Evolutionary conservation across 2,797 vertebrate genomes (phyloP).

Genomic region (Gallirallus australis): DNA sequence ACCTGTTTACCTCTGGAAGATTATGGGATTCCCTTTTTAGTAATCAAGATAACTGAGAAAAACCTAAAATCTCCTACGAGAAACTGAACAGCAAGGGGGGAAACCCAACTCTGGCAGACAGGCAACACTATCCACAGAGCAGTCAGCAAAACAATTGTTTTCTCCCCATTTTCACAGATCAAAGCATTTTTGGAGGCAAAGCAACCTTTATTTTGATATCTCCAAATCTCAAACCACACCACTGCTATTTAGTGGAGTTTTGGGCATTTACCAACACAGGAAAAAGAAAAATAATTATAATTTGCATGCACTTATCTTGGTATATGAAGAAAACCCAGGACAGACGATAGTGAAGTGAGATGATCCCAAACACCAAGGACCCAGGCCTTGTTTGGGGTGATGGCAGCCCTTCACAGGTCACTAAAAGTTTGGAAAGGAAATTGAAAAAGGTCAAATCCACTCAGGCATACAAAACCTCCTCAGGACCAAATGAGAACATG

Average conservation of each 20-base stretch:
- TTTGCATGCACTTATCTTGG: neutral
- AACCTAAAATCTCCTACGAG: neutral
- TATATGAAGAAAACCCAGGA: neutral
- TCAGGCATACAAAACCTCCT: neutral
- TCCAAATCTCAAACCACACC: neutral
- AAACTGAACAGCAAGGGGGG: neutral
- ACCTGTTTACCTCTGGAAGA: neutral
- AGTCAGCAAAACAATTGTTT: rapidly evolving
- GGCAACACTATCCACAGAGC: neutral
- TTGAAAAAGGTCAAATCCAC: neutral
- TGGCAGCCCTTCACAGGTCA: neutral
- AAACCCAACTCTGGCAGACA: neutral
- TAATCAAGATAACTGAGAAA: neutral
- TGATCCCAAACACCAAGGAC: neutral
- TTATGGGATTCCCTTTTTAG: neutral
- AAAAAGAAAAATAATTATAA: neutral
- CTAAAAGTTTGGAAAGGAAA: neutral
- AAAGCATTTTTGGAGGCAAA: neutral
- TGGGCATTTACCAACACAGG: neutral
- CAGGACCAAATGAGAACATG: neutral
- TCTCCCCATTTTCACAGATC: neutral
- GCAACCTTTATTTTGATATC: neutral
- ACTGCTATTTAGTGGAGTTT: neutral
- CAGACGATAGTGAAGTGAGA: neutral
- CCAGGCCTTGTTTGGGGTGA: neutral